Conservation (phyloP, 2,888 invertebrate genomes). For the Harpalus rubripes region DNA sequence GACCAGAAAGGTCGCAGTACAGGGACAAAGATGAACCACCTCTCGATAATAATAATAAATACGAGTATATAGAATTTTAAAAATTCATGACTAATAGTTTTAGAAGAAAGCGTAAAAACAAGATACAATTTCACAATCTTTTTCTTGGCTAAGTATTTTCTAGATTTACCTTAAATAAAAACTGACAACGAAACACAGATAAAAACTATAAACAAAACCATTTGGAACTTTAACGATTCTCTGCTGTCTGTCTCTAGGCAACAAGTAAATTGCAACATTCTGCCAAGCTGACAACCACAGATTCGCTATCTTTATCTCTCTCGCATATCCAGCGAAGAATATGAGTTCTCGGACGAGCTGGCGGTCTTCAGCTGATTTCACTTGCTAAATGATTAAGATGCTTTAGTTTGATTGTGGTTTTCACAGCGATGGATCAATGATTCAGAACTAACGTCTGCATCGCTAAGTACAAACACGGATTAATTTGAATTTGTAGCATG, state of each 20-base stretch:
- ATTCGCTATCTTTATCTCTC: background rate
- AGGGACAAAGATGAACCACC: no score
- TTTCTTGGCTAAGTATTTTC: background rate
- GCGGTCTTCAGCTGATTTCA: slow-evolving; percentile 29
- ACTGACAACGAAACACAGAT: background rate
- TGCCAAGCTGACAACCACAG: background rate
- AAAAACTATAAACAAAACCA: slow-evolving; percentile 36
- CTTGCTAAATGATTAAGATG: slow-evolving; percentile 51
- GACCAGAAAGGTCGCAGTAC: no score
- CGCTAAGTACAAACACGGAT: slow-evolving; percentile 22
- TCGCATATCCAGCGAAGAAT: slow-evolving; percentile 3
- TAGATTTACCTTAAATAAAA: slow-evolving; percentile 20
- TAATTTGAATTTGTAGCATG: slow-evolving; percentile 45
- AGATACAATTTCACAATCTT: no score
- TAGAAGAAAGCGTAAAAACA: no score
- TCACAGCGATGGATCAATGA: slow-evolving; percentile 15
- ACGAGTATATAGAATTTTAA: no score
- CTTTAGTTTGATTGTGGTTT: slow-evolving; percentile 36
- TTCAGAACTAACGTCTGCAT: slow-evolving; percentile 11
- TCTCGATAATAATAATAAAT: no score
- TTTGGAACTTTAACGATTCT: slow-evolving; percentile 16
- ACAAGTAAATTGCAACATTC: slow-evolving; percentile 39
- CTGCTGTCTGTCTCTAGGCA: slow-evolving; percentile 25
- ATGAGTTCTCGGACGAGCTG: slow-evolving; percentile 16
- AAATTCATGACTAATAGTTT: no score